Conservation (phyloP, 2,113 vertebrate genomes). For the Pelusios castaneus region DNA sequence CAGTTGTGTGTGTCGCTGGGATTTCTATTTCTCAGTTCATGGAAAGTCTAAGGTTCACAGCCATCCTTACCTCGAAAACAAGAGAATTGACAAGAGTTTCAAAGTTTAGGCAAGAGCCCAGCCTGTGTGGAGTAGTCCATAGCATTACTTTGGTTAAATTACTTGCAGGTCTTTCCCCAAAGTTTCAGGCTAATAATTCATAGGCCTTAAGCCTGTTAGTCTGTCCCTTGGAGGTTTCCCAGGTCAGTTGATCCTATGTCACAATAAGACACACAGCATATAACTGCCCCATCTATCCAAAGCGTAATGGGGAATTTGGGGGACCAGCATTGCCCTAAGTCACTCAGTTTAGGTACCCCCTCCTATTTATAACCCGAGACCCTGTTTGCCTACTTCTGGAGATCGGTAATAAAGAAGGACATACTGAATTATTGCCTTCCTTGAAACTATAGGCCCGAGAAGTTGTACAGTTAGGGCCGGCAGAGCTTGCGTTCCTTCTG, state of each 20-base stretch:
- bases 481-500: constrained; percentile 92
- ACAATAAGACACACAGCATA: neutral
- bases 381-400: neutral
- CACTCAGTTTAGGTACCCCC: neutral
- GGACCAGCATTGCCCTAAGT: neutral
- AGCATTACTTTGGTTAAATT: too few species aligned
- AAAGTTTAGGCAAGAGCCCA: too few species aligned
- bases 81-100: too few species aligned
- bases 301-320: neutral
- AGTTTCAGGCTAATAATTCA: neutral
- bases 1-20: too few species aligned
- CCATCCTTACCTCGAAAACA: neutral
- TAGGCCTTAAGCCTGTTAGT: neutral
- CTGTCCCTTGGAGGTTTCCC: neutral
- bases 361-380: neutral
- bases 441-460: constrained; percentile 80
- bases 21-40: neutral
- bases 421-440: neutral
- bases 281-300: neutral
- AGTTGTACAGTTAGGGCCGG: constrained; percentile 89
- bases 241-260: neutral
- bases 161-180: neutral
- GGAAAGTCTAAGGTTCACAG: neutral
- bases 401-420: neutral
- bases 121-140: too few species aligned